Evolutionary conservation across 2,113 vertebrate species (phyloP), one percentile per base, ranked within the genome.

Genomic region (Ochotona princeps): DNA sequence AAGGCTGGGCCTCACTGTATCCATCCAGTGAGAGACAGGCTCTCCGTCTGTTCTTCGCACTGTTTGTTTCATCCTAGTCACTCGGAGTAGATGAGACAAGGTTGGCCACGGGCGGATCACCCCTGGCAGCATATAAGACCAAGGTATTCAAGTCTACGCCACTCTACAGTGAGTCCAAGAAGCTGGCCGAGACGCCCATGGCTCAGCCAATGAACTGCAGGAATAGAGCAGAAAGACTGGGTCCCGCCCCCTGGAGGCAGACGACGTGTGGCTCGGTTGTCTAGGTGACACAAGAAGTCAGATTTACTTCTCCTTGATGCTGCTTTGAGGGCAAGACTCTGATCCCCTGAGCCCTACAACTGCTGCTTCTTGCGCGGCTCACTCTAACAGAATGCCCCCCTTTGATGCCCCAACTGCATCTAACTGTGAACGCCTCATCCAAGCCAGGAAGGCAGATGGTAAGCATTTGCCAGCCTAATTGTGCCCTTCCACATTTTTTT

Each of bases 391-490:
- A 74, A 47, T 49, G 26, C 26, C 38, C 18, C 38, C 79, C 80
- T 38, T 23, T 54, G 61, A 93, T 11, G 38, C 32, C 70, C 72
- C 70, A 28, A 17, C 26, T 78, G n/a, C 14, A 23, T 66, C 85
- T 65, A 30, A 70, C 10, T 32, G 60, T 76, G 81, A 5, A 2
- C 12, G 38, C 70, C 26, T 92, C n/a, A 23, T 60, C 87, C 30
- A 65, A 73, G 67, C 23, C 32, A 87, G 3, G 32, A 79, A 93
- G 81, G 26, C 78, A 44, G 38, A 57, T 25, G 25, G 38, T 28
- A 74, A 86, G 23, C 7, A 79, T 75, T 67, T 60, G 51, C 28
- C 85, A 66, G 66, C 63, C 93, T 94, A 85, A 84, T 51, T 69
- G 94, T 93, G 70, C 54, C 76, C 5, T 60, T 3, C 84, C 28